Base-by-base conservation (phyloP, 2,888 invertebrate species). In the Platerodrilus igneus region DNA sequence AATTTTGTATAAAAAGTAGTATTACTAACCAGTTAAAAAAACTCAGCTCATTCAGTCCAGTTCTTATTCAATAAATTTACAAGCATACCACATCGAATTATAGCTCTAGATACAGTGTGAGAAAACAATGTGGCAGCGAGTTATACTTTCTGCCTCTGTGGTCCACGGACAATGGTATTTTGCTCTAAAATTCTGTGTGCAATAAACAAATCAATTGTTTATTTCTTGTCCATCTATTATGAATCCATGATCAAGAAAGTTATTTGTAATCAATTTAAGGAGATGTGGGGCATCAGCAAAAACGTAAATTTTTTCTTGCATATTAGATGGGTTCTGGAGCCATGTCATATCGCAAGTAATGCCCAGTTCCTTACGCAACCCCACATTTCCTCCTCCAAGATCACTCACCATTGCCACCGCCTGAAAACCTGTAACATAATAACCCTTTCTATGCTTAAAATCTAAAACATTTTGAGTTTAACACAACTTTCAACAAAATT, bases 341-440 rank as follows among this genome's bases (percentile, higher is more conserved):
- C 13, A 44, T 6, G 48, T 20, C 31, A 34, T 42, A n/a, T 9
- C 14, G 6, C 15, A 8, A n/a, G 10, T 27, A 11, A 53, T 36
- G 10, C 28, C 13, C 17, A 53, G 25, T 21, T 46, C 45, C 2
- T 27, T 46, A 22, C 48, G 45, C n/a, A 48, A 22, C 5, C 18
- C 17, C 16, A 44, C 27, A 31, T 48, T 51, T 17, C 33, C 41
- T 17, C 50, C 47, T 22, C 53, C 54, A 22, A 58, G 30, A 42
- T 55, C 52, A 32, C 41, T 43, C 4, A 54, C 53, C 9, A 57
- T 34, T 2, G 54, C 53, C 4, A 56, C 52, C 10, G 57, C 53
- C 16, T 39, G 39, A 41, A 49, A 58, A 10, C 52, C 51, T 38
- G 37, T 10, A 29, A n/a, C n/a, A n/a, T n/a, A n/a, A n/a, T n/a